Percentiles rank a stretch among this genome's conserved stretches.
These are phyloP conservation scores for Camponotus fellah DNA, from an alignment of 2,888 invertebrate genomes.

Conservation along the genomic window DNA sequence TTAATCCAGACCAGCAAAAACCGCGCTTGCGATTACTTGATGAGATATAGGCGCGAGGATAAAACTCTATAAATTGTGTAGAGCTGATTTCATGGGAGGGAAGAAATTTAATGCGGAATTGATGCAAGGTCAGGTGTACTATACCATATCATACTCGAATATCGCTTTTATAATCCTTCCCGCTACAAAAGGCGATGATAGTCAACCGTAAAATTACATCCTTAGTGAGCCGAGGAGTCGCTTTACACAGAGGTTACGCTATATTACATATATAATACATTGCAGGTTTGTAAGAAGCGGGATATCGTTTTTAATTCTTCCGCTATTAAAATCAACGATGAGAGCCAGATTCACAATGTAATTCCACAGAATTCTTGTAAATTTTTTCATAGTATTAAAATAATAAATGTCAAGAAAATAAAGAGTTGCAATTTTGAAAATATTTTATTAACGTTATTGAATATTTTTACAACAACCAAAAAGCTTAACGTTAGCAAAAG, in stretches of 20 bases:
- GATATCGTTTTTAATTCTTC: slow-evolving; percentile 35
- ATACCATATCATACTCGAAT: not conserved
- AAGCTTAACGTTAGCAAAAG: not conserved
- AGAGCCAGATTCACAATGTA: not conserved
- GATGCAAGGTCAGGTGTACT: slow-evolving; percentile 20
- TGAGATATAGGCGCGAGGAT: not conserved
- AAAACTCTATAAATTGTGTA: not conserved
- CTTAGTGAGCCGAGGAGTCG: slow-evolving; percentile 28
- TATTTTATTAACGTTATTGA: not conserved
- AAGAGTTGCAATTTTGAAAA: not conserved
- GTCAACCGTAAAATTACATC: slow-evolving; percentile 52
- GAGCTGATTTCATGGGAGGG: not conserved
- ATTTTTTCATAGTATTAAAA: not conserved
- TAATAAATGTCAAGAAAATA: not conserved
- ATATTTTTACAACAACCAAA: not conserved
- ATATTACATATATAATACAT: slow-evolving; percentile 37
- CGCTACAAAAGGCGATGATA: slow-evolving; percentile 47
- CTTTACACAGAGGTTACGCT: slow-evolving; percentile 28
- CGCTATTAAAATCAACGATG: slow-evolving; percentile 15
- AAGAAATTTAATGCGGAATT: slow-evolving; percentile 41
- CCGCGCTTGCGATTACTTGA: not conserved
- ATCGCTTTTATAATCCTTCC: slow-evolving; percentile 42
- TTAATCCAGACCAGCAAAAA: not conserved
- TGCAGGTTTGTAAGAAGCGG: slow-evolving; percentile 29
- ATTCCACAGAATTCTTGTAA: not conserved